Evolutionary conservation across 2,797 vertebrate species (phyloP).

Genomic region (Babyrousa celebensis): DNA sequence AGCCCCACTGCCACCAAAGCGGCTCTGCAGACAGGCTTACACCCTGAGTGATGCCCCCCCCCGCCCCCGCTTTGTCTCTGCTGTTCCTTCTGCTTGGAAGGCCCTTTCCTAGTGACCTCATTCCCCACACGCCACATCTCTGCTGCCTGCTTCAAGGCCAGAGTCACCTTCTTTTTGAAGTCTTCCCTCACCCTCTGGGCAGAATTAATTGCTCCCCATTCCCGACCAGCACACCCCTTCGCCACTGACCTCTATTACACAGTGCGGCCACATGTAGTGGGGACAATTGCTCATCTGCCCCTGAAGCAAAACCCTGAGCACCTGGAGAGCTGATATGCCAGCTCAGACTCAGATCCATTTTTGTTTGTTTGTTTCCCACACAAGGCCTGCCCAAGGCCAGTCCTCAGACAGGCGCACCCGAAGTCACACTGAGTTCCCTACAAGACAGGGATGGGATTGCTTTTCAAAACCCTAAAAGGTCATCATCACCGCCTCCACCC

Average conservation of each 20-base stretch:
- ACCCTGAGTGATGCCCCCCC: too few species aligned
- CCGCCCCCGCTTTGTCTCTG: not conserved
- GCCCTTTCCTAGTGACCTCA: not conserved
- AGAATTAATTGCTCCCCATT: slow-evolving; percentile 77
- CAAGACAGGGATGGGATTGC: not conserved
- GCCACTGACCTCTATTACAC: slow-evolving; percentile 78
- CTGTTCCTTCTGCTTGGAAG: not conserved
- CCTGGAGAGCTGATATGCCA: slow-evolving; percentile 9
- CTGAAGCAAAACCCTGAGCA: slow-evolving; percentile 12
- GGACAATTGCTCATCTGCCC: slow-evolving; percentile 72
- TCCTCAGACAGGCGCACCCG: accelerated
- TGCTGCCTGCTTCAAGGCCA: slow-evolving; percentile 73
- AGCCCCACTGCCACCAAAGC: not conserved
- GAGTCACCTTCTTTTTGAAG: slow-evolving; percentile 80
- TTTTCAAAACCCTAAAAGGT: slow-evolving; percentile 6
- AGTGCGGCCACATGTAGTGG: not conserved
- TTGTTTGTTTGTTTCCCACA: not conserved
- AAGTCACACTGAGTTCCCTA: slow-evolving; percentile 30
- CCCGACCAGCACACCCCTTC: slow-evolving; percentile 48
- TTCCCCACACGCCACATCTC: not conserved
- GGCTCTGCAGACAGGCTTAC: not conserved
- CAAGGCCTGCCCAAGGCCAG: slow-evolving; percentile 14
- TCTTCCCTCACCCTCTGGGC: slow-evolving; percentile 73
- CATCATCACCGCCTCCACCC: not conserved
- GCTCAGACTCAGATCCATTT: not conserved